These are phyloP conservation scores for Pseudochirops cupreus DNA, from an alignment of 2,797 vertebrate genomes.

Conservation along the genomic window DNA sequence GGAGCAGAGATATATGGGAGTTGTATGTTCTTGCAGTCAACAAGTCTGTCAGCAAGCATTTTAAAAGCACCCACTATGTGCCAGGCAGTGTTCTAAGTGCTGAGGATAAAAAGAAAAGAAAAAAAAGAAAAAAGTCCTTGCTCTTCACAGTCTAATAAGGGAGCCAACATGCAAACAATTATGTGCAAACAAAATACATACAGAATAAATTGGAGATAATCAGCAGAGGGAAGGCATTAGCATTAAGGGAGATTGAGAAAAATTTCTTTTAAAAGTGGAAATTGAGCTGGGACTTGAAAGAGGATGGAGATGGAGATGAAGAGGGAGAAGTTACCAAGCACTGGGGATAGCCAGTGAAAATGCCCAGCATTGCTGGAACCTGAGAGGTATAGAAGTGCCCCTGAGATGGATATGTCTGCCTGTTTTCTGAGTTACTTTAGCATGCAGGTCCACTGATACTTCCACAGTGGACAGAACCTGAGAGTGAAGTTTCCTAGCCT, in stretches of 20 bases:
- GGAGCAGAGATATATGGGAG: neutral
- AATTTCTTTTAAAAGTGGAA: neutral
- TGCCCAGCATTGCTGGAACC: neutral
- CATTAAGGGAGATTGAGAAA: neutral
- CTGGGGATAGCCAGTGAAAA: neutral
- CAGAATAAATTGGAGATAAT: neutral
- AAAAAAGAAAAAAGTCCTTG: neutral
- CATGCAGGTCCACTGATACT: neutral
- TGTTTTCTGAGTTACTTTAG: neutral
- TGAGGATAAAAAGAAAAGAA: neutral
- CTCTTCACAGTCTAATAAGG: neutral
- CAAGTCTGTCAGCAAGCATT: neutral
- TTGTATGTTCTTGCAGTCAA: neutral
- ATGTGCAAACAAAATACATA: neutral
- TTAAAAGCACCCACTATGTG: neutral
- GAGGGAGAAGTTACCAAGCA: neutral
- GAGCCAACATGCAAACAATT: neutral
- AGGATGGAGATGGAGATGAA: neutral
- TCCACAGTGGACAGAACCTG: neutral
- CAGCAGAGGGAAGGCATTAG: neutral
- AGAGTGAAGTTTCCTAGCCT: neutral
- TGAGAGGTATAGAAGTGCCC: neutral
- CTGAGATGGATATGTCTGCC: neutral
- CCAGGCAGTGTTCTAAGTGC: neutral
- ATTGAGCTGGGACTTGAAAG: neutral